Evolutionary conservation across 2,888 invertebrate genomes (phyloP), one percentile per base, ranked within the genome.

Genomic region (Melangyna quadrimaculata): DNA sequence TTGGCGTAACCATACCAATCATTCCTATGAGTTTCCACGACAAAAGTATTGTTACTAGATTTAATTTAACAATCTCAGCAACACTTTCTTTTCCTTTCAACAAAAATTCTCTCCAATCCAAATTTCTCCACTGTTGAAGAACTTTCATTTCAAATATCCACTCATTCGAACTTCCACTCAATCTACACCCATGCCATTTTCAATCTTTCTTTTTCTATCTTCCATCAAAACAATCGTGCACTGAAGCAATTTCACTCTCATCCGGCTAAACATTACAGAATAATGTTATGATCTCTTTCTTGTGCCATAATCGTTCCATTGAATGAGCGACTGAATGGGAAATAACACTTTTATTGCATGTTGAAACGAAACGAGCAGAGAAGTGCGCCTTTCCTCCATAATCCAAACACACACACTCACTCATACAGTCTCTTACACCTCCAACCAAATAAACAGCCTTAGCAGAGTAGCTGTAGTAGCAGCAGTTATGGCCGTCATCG

Each of bases 291-390:
- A 86, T 86, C 86, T 86, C 86, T 86, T 86, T 86, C 86, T 65
- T 86, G 77, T 55, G 86, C 86, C 77, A 86, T 86, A 81, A 86
- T 86, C 86, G 86, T 86, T 86, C 81, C 81, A 81, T 81, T 86
- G 86, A 86, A 86, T 81, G 86, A 86, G 86, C 86, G 86, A 86
- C 86, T 78, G 86, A 86, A 86, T 86, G 86, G 86, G 86, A 86
- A 86, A 86, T 86, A 86, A 81, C 77, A 81, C 77, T 86, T 86
- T 86, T 86, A 86, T 86, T 86, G 81, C 86, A 86, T 86, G 86
- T 86, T 81, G 86, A 81, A 86, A 86, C 81, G 86, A 81, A 86
- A 86, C 86, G 86, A 86, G 86, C 86, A 81, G 86, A 86, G 86
- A 86, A 86, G 81, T 86, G 86, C 63, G 81, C 86, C 86, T 81